phyloP scores from a whole-genome alignment of 2,797 vertebrate species.

The Muraenolepis orangiensis region DNA sequence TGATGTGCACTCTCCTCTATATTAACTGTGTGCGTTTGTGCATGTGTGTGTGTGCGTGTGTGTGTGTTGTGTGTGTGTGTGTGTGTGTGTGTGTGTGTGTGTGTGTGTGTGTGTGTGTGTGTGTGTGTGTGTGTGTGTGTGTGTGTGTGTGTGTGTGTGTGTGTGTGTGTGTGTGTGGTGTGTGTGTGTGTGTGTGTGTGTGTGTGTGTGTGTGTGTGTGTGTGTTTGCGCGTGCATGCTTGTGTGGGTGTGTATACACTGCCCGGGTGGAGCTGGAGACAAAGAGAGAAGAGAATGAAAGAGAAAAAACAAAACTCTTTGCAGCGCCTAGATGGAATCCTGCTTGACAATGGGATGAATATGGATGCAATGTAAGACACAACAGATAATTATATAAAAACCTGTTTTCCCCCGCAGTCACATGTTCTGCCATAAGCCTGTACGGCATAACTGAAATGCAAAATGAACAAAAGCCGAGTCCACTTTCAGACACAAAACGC shows the following conservation, averaged over 20 bases:
- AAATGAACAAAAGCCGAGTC: neutral
- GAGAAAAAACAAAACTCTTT: neutral
- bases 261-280: neutral
- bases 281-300: neutral
- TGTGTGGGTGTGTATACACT: neutral
- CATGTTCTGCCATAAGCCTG: neutral
- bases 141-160: neutral
- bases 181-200: neutral
- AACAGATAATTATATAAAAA: neutral
- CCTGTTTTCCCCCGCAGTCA: neutral
- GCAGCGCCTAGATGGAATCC: neutral
- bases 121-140: slow-evolving; percentile 1
- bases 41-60: slow-evolving; percentile 2
- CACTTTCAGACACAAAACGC: neutral
- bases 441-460: neutral
- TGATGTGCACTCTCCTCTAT: slow-evolving; percentile 35
- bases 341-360: neutral
- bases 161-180: neutral
- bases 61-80: slow-evolving; percentile 8
- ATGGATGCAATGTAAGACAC: neutral
- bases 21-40: slow-evolving; percentile 33
- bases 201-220: neutral
- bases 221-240: neutral
- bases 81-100: slow-evolving; percentile 43
- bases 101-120: slow-evolving; percentile 43